Base-by-base conservation (phyloP, 2,888 invertebrate species). In the Fragum whitleyi region DNA sequence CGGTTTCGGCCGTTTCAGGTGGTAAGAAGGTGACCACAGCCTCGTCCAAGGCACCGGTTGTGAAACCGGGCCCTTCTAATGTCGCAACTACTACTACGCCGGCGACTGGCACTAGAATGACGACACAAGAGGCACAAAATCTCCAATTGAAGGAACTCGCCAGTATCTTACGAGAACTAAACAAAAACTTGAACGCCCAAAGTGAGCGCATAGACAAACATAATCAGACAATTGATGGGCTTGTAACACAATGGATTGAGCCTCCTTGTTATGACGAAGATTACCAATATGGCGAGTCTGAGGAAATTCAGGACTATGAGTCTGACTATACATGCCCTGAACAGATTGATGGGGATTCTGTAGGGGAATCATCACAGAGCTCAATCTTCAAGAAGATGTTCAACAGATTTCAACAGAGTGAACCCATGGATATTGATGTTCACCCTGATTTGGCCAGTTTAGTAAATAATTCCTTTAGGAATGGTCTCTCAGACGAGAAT, bases 1-100 rank as follows among this genome's bases (percentile, higher is more conserved):
- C 62, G 62, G 62, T 47, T 73, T 73, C 62, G 73, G 73, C 62
- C 51, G 73, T 62, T 62, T 59, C 73, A 16, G 21, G 47, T 0
- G 61, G 39, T 16, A 73, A 73, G 21, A 61, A 73, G 32, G 2
- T 21, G 9, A 21, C 14, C 5, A 21, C 71, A 16, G 36, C 47
- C 23, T 23, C 59, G n/a, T n/a, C n/a, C n/a, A n/a, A n/a, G n/a
- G n/a, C n/a, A n/a, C n/a, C n/a, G n/a, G n/a, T n/a, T n/a, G n/a
- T n/a, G n/a, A n/a, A n/a, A n/a, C n/a, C n/a, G n/a, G n/a, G n/a
- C n/a, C n/a, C n/a, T 11, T 32, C 71, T 28, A 57, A 57, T 23
- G 23, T n/a, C n/a, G 16, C 23, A 11, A 39, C 57, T 39, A 36
- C 71, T 2, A 11, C 59, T 28, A 26, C 21, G 11, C 9, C 61